Evolutionary conservation across 2,113 vertebrate species (phyloP).

Genomic region (Fregata magnificens): DNA sequence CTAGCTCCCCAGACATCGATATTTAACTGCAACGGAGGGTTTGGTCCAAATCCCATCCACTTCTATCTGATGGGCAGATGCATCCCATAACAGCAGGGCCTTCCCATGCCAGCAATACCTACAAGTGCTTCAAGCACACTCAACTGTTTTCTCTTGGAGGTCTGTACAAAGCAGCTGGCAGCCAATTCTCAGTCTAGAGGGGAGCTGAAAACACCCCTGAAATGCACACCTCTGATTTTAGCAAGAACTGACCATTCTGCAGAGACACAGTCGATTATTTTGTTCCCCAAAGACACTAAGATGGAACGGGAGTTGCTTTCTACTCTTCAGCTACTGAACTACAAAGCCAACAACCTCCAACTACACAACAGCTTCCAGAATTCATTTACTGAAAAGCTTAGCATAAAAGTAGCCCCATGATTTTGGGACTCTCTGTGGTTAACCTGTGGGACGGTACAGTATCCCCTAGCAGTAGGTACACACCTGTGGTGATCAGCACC

Average conservation of each 20-base stretch:
- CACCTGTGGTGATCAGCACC: constrained; percentile 86
- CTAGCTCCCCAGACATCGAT: not conserved
- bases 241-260: not conserved
- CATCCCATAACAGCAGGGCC: not conserved
- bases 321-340: not conserved
- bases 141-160: not conserved
- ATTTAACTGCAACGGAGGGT: not conserved
- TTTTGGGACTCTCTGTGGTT: constrained; percentile 15
- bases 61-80: not conserved
- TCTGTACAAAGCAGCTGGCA: not conserved
- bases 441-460: constrained; percentile 35
- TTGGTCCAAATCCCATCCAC: not conserved
- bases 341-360: not conserved
- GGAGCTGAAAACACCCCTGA: not conserved
- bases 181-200: not conserved
- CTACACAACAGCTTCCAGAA: not conserved
- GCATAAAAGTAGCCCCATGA: not conserved
- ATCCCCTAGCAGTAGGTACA: constrained; percentile 79
- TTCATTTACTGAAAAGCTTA: not conserved
- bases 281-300: not conserved
- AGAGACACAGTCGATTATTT: not conserved
- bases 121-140: not conserved
- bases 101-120: not conserved
- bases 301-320: not conserved
- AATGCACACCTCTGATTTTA: not conserved